Conservation (phyloP, 1,140 invertebrate genomes). For the Pogonus chalceus region DNA sequence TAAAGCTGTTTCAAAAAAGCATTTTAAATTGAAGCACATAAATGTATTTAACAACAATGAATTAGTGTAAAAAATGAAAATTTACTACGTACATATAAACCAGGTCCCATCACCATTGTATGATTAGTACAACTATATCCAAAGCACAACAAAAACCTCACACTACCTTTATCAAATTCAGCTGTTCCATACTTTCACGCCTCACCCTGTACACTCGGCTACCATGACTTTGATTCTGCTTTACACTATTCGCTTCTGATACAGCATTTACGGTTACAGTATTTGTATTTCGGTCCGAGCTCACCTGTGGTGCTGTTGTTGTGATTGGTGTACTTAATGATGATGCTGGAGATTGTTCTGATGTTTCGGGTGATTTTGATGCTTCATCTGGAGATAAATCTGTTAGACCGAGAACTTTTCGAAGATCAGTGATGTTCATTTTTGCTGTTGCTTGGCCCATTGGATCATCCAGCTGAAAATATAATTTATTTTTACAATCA, state of each 20-base stretch:
- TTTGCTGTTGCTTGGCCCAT: slow-evolving; percentile 86
- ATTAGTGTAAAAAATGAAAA: too few relatives aligned
- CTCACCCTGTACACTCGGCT: slow-evolving; percentile 53
- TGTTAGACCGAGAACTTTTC: slow-evolving; percentile 70
- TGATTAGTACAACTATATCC: too few relatives aligned
- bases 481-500: slow-evolving; percentile 14
- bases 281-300: slow-evolving; percentile 10
- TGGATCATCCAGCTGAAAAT: slow-evolving; percentile 67
- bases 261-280: slow-evolving; percentile 19
- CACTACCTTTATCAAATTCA: slow-evolving; percentile 83
- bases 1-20: too few relatives aligned
- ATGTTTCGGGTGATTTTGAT: slow-evolving; percentile 30
- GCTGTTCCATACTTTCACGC: slow-evolving; percentile 90
- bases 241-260: slow-evolving; percentile 4
- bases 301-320: background rate
- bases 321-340: background rate
- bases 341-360: slow-evolving; percentile 16
- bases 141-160: slow-evolving; percentile 21
- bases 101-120: too few relatives aligned
- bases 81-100: too few relatives aligned
- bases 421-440: slow-evolving; percentile 84
- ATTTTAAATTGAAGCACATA: too few relatives aligned
- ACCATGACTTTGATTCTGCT: background rate
- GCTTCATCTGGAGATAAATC: slow-evolving; percentile 29
- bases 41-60: too few relatives aligned